Evolutionary conservation across 2,113 vertebrate species (phyloP).

Genomic region (Phalacrocorax pelagicus): DNA sequence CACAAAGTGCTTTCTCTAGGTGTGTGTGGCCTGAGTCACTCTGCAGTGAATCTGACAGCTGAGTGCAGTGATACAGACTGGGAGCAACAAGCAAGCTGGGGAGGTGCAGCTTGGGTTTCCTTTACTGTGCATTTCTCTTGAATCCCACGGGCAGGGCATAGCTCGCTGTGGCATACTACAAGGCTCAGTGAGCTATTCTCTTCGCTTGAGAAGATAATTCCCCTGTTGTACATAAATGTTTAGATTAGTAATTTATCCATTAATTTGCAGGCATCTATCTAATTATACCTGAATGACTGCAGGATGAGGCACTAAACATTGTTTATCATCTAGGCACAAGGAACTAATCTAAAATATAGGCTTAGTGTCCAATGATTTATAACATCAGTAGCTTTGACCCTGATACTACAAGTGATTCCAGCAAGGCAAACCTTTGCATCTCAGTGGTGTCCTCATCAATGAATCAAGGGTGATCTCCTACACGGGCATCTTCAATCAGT

Average conservation of each 20-base stretch:
- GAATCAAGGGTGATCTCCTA: neutral
- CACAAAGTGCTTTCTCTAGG: slow-evolving; percentile 47
- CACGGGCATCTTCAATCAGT: neutral
- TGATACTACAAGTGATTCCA: neutral
- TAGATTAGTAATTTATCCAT: neutral
- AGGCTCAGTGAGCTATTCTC: neutral
- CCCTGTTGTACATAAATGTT: neutral
- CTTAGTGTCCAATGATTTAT: neutral
- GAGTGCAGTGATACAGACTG: neutral
- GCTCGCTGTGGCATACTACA: neutral
- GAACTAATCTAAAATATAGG: neutral
- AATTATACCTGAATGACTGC: neutral
- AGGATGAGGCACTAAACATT: neutral
- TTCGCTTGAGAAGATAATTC: neutral
- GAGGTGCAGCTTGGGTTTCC: slow-evolving; percentile 59
- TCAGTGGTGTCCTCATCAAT: neutral
- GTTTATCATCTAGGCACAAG: neutral
- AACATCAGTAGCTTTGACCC: neutral
- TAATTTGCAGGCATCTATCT: neutral
- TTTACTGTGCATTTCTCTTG: slow-evolving; percentile 14
- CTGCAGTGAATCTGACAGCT: slow-evolving; percentile 61
- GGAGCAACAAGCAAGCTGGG: neutral
- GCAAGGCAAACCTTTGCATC: neutral
- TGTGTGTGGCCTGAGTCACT: slow-evolving; percentile 67
- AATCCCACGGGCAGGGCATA: neutral